phyloP scores from a whole-genome alignment of 2,113 vertebrate genomes.

The Rhinogobius similis region DNA sequence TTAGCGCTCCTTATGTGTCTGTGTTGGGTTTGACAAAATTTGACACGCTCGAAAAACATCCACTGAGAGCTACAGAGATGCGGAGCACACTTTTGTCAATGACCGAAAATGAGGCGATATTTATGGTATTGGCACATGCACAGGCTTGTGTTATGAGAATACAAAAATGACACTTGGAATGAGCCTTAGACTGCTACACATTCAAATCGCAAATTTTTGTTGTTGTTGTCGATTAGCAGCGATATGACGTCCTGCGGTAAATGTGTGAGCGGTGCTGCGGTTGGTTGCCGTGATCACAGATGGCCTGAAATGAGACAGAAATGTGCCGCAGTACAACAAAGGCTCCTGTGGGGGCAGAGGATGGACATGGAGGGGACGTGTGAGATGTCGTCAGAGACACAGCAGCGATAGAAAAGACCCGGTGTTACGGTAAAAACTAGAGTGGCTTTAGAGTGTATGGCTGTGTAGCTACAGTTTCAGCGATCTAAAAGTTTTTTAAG shows the following conservation, averaged over 20 bases:
- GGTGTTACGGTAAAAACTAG: no score
- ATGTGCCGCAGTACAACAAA: slow-evolving; percentile 66
- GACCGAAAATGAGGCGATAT: slow-evolving; percentile 59
- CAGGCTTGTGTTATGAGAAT: slow-evolving; percentile 53
- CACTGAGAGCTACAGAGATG: slow-evolving; percentile 51
- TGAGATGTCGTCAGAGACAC: slow-evolving; percentile 26
- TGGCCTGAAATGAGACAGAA: slow-evolving; percentile 54
- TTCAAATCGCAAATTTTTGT: not conserved
- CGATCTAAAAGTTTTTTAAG: not conserved
- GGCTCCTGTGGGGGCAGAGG: slow-evolving; percentile 56
- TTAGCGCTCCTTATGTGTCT: slow-evolving; percentile 41
- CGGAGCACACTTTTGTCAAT: slow-evolving; percentile 50
- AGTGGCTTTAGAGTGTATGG: not conserved
- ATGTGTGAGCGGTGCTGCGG: slow-evolving; percentile 4
- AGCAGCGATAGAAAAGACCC: slow-evolving; percentile 8
- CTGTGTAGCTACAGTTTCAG: not conserved
- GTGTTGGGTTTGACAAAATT: slow-evolving; percentile 20
- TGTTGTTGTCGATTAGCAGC: not conserved
- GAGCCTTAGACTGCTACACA: slow-evolving; percentile 3
- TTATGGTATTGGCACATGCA: slow-evolving; percentile 65
- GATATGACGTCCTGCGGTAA: not conserved
- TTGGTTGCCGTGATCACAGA: slow-evolving; percentile 38
- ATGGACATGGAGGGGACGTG: slow-evolving; percentile 51
- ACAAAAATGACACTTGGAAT: slow-evolving; percentile 36
- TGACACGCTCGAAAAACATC: slow-evolving; percentile 38